Base-by-base conservation (phyloP, 2,797 vertebrate species). In the Epinephelus awoara region DNA sequence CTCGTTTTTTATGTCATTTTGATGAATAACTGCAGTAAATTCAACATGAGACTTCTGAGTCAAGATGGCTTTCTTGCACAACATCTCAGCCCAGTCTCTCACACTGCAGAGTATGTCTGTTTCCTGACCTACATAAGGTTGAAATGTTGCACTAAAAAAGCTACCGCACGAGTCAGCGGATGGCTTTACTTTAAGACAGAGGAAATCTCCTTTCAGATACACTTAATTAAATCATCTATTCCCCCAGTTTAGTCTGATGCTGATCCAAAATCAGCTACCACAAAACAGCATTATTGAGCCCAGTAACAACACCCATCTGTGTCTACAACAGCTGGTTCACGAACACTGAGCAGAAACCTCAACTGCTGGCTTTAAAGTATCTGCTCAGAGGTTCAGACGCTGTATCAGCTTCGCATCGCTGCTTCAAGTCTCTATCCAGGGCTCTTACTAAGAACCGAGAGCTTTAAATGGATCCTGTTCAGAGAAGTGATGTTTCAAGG, bases 91-190 rank as follows among this genome's bases (percentile, higher is more conserved):
- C 2, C 4, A 59, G 7, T 7, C n/a, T 49, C 17, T 64, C 50
- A 34, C 29, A 6, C 49, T 42, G 59, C 49, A 70, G 44, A 40
- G 21, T 23, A 17, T 13, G 23, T 55, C 18, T 34, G 44, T 65
- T 80, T 82, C 76, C 67, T 83, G 76, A 80, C 74, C 66, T 73
- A 80, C 9, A 87, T 77, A 49, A 2, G 40, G 55, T 38, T 68
- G 29, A 71, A 78, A 65, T 44, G 56, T 38, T 67, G 23, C 50
- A 38, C 58, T n/a, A 58, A 40, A 51, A 67, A 47, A 38, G 12
- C 29, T 44, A 50, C 54, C 15, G 3, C 42, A 74, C 18, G 27
- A 80, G 58, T 72, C 50, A 73, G 23, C 0, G 2, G 50, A 34
- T 13, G 9, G 15, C 29, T 72, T 75, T 42, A 63, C 44, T 46